Conservation (phyloP, 1,140 invertebrate species). For the Trichomalopsis sarcophagae region DNA sequence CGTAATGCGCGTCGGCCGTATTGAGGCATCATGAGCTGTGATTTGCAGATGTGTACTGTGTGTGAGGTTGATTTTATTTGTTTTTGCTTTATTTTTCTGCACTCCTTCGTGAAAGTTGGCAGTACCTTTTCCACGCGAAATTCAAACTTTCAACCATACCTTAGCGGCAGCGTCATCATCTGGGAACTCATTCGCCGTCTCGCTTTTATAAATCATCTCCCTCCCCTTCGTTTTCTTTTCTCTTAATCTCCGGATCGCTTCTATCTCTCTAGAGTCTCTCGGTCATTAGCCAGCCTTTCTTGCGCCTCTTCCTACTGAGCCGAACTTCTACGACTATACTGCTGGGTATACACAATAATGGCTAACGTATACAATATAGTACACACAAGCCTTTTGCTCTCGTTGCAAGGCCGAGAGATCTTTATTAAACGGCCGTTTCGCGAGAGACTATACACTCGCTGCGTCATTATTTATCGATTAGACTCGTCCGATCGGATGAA, state of each 20-base stretch:
- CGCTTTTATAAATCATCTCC: neutral
- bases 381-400: constrained; percentile 13
- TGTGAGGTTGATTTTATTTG: neutral
- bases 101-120: no score
- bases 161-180: no score
- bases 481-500: constrained; percentile 15
- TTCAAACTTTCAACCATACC: no score
- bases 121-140: no score
- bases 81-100: neutral
- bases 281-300: constrained; percentile 30
- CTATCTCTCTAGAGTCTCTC: neutral
- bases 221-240: neutral
- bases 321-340: neutral
- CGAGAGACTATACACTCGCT: neutral
- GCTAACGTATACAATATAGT: neutral
- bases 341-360: neutral
- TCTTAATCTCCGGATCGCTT: neutral
- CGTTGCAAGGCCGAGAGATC: constrained; percentile 18
- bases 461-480: constrained; percentile 49
- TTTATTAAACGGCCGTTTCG: constrained; percentile 35
- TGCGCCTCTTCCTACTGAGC: neutral
- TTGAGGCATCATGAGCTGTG: neutral
- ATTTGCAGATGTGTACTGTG: neutral
- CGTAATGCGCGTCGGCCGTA: neutral
- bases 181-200: no score